Evolutionary conservation across 2,113 vertebrate species (phyloP), one percentile per base, ranked within the genome.

Genomic region (Microcebus lehilahytsara): DNA sequence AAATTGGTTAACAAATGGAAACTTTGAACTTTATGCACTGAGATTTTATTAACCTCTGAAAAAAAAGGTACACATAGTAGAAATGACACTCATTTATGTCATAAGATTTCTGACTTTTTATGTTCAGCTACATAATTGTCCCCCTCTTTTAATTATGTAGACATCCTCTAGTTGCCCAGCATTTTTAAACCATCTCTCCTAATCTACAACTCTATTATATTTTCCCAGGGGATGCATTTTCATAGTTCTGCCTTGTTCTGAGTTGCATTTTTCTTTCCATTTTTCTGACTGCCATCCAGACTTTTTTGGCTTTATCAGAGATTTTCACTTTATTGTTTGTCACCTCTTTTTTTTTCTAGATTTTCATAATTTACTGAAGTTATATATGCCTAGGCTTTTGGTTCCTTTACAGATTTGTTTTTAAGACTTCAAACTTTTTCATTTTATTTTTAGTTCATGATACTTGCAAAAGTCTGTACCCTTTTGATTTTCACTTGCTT

Each of bases 401-500:
- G 67, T 83, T 96, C 13, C 69, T 25, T 40, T 96, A 42, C 92
- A 96, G 78, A 95, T 91, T 96, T 97, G 53, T 91, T 97, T 95
- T 90, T 93, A 94, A 94, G 93, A 58, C 42, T 96, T 92, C 27
- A 93, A 94, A 94, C 53, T 87, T 97, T 96, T 95, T 64, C 51
- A 12, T 93, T 92, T 97, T 95, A 97, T 97, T 97, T 97, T 97
- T 97, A 97, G 96, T 72, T 93, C 85, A 58, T 64, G 77, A 69
- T 79, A 79, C 96, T 97, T 96, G 85, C 56, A 91, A 75, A 96
- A 95, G 81, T 94, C 96, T 98, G 89, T 96, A 94, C 85, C 91
- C 94, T 97, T 96, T 96, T 95, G 93, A 95, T 97, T 98, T 96
- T 92, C 89, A 95, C 91, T 95, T 74, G 72, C 71, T 96, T 96